A percentile compares a stretch with the other conserved stretches of the same genome.
Conservation (phyloP, 2,113 vertebrate genomes). For the Cyanoliseus patagonus region DNA sequence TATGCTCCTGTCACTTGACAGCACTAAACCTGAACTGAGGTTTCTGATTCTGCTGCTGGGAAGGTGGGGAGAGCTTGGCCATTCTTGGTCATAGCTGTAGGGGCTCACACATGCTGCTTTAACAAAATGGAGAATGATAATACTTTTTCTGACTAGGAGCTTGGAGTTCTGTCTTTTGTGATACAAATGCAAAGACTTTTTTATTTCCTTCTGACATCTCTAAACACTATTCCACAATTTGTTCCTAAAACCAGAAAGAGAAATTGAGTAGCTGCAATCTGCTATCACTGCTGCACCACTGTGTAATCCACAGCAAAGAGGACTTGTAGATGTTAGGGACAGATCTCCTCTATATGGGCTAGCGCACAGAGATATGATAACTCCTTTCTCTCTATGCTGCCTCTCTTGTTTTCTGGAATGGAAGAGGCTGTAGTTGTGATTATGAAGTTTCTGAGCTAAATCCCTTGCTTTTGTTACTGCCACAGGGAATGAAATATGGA, state of each 20-base stretch:
- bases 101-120: neutral
- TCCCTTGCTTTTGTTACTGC: neutral
- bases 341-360: neutral
- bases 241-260: neutral
- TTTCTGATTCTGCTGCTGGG: neutral
- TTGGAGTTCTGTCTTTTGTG: neutral
- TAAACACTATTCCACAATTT: neutral
- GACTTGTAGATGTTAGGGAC: neutral
- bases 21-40: neutral
- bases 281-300: neutral
- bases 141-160: neutral
- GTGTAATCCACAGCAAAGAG: neutral
- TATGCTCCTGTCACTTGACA: neutral
- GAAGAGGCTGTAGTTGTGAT: neutral
- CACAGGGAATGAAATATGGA: neutral
- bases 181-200: neutral
- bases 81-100: neutral
- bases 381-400: neutral
- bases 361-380: neutral
- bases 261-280: neutral
- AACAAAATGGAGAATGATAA: neutral
- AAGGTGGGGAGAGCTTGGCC: neutral
- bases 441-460: slow-evolving; percentile 8
- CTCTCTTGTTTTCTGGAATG: neutral
- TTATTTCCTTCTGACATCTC: neutral